Conservation (phyloP, 2,888 invertebrate species). For the Eilema sororculum region DNA sequence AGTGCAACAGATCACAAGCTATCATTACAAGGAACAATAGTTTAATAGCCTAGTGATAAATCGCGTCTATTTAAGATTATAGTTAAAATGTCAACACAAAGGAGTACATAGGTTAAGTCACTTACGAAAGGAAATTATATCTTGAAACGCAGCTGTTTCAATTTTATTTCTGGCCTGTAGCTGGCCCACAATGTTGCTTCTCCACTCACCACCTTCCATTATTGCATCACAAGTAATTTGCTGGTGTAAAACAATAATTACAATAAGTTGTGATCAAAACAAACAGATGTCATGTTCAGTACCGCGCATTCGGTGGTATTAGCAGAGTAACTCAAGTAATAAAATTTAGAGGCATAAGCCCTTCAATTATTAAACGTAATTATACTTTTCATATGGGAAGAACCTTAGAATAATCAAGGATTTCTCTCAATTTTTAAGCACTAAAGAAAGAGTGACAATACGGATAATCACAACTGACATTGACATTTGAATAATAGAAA, state of each 20-base stretch:
- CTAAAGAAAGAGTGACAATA: slow-evolving; percentile 41
- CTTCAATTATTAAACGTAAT: slow-evolving; percentile 22
- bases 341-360: slow-evolving; percentile 13
- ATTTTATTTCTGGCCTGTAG: slow-evolving; percentile 91
- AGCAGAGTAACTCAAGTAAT: slow-evolving; percentile 12
- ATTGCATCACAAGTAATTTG: slow-evolving; percentile 55
- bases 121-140: slow-evolving; percentile 94
- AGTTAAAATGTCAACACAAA: slow-evolving; percentile 58
- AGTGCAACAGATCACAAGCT: slow-evolving; percentile 28
- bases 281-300: slow-evolving; percentile 73
- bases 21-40: slow-evolving; percentile 46
- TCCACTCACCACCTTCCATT: slow-evolving; percentile 88
- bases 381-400: slow-evolving; percentile 20
- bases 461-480: slow-evolving; percentile 38
- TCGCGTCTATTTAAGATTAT: slow-evolving; percentile 38
- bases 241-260: slow-evolving; percentile 57
- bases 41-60: slow-evolving; percentile 54
- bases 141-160: slow-evolving; percentile 92
- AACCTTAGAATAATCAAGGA: slow-evolving; percentile 34
- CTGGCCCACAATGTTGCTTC: slow-evolving; percentile 90
- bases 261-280: slow-evolving; percentile 70
- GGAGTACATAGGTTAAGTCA: slow-evolving; percentile 72
- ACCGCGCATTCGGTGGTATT: slow-evolving; percentile 21
- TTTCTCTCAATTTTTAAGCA: slow-evolving; percentile 36
- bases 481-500: neutral